Evolutionary conservation across 2,797 vertebrate species (phyloP), one percentile per base, ranked within the genome.

Genomic region (Merluccius polli): DNA sequence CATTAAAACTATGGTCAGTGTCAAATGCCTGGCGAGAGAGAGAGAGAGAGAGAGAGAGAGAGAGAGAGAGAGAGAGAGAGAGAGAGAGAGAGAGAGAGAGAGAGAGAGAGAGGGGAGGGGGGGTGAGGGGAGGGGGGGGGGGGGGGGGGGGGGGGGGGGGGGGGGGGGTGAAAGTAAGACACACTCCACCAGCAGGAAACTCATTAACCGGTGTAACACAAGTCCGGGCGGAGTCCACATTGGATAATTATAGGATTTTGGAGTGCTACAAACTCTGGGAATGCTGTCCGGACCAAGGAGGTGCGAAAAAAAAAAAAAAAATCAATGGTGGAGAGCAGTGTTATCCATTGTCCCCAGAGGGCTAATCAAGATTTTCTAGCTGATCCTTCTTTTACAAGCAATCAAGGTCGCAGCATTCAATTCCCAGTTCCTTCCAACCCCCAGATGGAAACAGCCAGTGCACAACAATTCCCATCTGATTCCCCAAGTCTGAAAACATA

Each of bases 241-340:
- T 74, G 77, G 84, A 83, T 89, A 85, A 89, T 91, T 87, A 88
- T 77, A 85, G 83, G 83, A 86, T 85, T 87, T 89, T 15, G 31
- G 83, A 83, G 83, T 27, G 81, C 84, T 82, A 74, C 84, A 84
- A 87, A 90, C 81, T 75, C 86, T 77, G 82, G 88, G 85, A 89
- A 88, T 87, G 75, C 81, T 52, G 33, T 79, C 71, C 9, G 59
- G 77, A 90, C 79, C 82, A 27, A 69, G 44, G 76, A 52, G 73
- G 4, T 15, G 44, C 11, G 38, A 2, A 12, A 41, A 41, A 12
- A 41, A 70, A 36, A 63, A 74, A 72, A 48, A 33, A 79, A 87
- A 89, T 90, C 87, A 80, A 90, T 91, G 44, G 15, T 79, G 74
- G 80, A n/a, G n/a, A 83, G 81, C 84, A 85, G 84, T 87, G 83